phyloP scores from a whole-genome alignment of 2,797 vertebrate species.

The Anguilla obscura region DNA sequence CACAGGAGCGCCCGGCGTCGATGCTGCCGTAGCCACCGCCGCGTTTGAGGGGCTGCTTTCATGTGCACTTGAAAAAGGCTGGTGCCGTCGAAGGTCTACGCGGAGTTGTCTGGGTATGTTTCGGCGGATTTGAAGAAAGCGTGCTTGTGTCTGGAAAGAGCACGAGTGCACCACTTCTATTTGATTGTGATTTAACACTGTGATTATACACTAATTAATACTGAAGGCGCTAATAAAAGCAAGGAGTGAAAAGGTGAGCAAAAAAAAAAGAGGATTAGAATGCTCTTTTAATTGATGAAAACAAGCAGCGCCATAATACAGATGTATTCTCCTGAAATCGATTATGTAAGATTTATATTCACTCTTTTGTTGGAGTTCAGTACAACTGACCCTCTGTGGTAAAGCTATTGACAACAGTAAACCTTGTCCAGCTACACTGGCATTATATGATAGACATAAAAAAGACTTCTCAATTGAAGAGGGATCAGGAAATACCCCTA shows the following conservation, averaged over 20 bases:
- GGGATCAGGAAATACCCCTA: conserved; percentile 49
- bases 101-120: background rate
- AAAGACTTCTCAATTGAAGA: conserved; percentile 47
- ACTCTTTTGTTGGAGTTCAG: background rate
- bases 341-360: background rate
- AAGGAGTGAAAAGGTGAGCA: background rate
- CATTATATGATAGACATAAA: conserved; percentile 32
- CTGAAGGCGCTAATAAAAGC: background rate
- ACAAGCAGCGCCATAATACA: background rate
- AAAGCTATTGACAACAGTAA: conserved; percentile 24
- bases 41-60: conserved; percentile 20
- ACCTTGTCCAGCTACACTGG: conserved; percentile 44
- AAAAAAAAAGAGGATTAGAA: background rate
- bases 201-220: background rate
- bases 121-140: conserved; percentile 1
- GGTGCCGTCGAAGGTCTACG: background rate
- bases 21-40: background rate
- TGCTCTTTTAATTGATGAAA: background rate
- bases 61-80: conserved; percentile 16
- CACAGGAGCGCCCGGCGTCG: background rate
- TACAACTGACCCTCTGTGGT: background rate
- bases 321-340: background rate
- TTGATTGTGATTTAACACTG: background rate
- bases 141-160: background rate
- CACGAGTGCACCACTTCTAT: background rate